These are phyloP conservation scores for Dastarcus helophoroides DNA, from an alignment of 2,888 invertebrate species.

Conservation along the genomic window DNA sequence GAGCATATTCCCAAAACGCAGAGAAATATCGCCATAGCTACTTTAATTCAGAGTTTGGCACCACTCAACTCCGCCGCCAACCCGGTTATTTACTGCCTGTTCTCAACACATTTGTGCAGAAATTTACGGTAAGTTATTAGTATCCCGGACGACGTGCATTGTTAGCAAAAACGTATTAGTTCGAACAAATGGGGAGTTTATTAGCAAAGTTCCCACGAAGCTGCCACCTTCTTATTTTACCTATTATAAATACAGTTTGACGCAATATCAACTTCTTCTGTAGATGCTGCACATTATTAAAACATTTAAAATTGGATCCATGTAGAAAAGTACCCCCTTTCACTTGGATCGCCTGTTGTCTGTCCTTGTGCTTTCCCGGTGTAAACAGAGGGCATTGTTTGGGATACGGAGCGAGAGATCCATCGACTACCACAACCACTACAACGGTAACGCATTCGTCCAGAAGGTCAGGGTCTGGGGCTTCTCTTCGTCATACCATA, in stretches of 20 bases:
- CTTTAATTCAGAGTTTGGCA: conserved; percentile 85
- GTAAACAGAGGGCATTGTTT: conserved; percentile 27
- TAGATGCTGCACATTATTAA: conserved; percentile 30
- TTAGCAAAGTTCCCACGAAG: neutral
- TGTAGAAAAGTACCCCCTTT: conserved; percentile 54
- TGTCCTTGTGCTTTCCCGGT: conserved; percentile 30
- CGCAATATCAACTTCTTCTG: conserved; percentile 18
- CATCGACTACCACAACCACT: conserved; percentile 28
- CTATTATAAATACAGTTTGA: neutral
- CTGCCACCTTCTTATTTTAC: neutral
- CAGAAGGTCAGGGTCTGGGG: conserved; percentile 31
- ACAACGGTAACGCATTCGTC: conserved; percentile 33
- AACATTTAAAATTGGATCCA: conserved; percentile 28
- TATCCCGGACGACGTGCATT: neutral
- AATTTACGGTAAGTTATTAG: conserved; percentile 58
- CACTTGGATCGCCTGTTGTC: conserved; percentile 54
- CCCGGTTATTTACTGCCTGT: conserved; percentile 89
- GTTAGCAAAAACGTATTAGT: too few relatives aligned
- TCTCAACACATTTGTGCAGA: conserved; percentile 81
- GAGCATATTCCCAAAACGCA: conserved; percentile 72
- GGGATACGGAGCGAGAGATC: conserved; percentile 27
- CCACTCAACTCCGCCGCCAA: conserved; percentile 92
- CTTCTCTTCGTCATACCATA: conserved; percentile 32
- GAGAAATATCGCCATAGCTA: conserved; percentile 76
- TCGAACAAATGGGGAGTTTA: too few relatives aligned